Base-by-base conservation (phyloP, 64 coral and sea anemone genomes). In the Catalaphyllia jardinei region DNA sequence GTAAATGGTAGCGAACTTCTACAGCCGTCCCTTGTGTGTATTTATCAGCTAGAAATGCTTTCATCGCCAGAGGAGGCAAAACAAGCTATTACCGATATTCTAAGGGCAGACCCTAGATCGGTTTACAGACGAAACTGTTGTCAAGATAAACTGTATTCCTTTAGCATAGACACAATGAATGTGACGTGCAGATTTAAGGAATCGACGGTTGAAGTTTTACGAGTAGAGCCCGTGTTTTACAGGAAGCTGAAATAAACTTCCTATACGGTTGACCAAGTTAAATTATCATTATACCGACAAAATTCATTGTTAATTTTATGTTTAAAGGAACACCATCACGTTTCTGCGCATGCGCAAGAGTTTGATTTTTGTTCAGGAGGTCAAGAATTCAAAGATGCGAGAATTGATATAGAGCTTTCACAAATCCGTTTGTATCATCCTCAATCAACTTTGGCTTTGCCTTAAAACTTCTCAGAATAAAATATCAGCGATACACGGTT, bases 51-150 rank as follows among this genome's bases (percentile, higher is more conserved):
- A 12, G 71, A 94, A 60, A 46, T 89, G 39, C 39, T 94, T 63
- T 78, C 87, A 15, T 89, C 86, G 8, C 79, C 78, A 16, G 82
- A 75, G 12, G 72, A 80, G 67, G 92, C 80, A 29, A 89, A 90
- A 52, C 38, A 62, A 63, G 87, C 87, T 25, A 89, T 94, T 22
- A 61, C 35, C 29, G 87, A 89, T 67, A 86, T 94, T 67, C 88
- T 94, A 15, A 84, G 89, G 20, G 87, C 79, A 51, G 92, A 94
- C 71, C 92, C 92, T 61, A 88, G 92, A 25, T 94, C 92, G 39
- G 63, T 85, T 30, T 89, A 94, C 73, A 46, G 79, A 52, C 57
- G 92, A 63, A 94, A 94, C 27, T 78, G 77, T 1, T 94, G 92
- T 86, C n/a, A 60, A 71, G 80, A 39, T 46, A 28, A 94, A 62